Base-by-base conservation (phyloP, 2,888 invertebrate species). In the Tryphoninae sp. region DNA sequence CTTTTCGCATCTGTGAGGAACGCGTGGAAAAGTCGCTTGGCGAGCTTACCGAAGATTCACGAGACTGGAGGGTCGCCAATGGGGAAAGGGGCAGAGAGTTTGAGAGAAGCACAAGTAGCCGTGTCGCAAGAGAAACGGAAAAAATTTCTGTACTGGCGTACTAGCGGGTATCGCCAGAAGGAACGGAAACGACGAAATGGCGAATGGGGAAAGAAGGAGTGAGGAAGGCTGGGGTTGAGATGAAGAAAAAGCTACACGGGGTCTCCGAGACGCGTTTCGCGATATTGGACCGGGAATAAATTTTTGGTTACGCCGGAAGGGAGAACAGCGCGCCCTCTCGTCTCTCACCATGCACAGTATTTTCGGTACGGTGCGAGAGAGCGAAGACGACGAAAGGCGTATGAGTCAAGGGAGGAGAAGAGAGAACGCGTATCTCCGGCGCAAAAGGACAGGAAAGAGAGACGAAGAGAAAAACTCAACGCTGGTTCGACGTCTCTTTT, bases 201-300 rank as follows among this genome's bases (percentile, higher is more conserved):
- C 64, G 42, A 23, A 73, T 71, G 62, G 22, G 49, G 6, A 6
- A 33, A 33, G 6, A 65, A 33, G 55, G 42, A 16, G 58, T n/a
- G 58, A 13, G 11, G 45, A 61, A 68, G 8, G 19, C 11, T n/a
- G 49, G 71, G 64, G 16, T 42, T 64, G 64, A 78, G 78, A 6
- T 7, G 33, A 62, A 75, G 79, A 69, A 80, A 78, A 75, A 75
- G 64, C 67, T 65, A 73, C 1, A 23, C 65, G 51, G 55, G 75
- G 68, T 78, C 73, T 26, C 51, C 55, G 67, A 77, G 79, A 74
- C 73, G 74, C 51, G 77, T 68, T 68, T 73, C 73, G 76, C 80
- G 80, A 84, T 84, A 84, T 84, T 81, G 78, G 76, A 84, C 71
- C 69, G 76, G 62, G 76, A 84, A 84, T 84, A 82, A 84, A 84